These are phyloP conservation scores for Umimayanthus kanabou DNA, from an alignment of 92 coral and sea anemone species.

Conservation along the genomic window DNA sequence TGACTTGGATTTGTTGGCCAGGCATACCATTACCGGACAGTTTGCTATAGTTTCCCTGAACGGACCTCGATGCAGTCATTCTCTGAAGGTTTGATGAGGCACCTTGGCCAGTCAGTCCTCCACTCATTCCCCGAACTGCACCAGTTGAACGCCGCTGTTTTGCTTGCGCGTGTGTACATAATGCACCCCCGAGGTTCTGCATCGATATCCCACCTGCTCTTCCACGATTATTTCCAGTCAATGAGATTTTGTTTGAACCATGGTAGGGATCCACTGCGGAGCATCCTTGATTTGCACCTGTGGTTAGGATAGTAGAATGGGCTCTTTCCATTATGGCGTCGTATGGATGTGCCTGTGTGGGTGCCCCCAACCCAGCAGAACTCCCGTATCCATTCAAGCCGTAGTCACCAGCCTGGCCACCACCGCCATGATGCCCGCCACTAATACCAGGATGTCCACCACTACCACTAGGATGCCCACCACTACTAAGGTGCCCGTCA, in stretches of 20 bases:
- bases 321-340: conserved; percentile 38
- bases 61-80: conserved; percentile 14
- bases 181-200: neutral
- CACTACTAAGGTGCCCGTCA: neutral
- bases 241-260: neutral
- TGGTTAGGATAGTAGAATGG: neutral
- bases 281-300: neutral
- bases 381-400: neutral
- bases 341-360: conserved; percentile 5
- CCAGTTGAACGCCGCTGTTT: neutral
- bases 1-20: neutral
- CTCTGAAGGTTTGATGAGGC: neutral
- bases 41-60: conserved; percentile 17
- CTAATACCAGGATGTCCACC: neutral
- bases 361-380: neutral
- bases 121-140: neutral
- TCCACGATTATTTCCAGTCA: neutral
- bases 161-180: neutral
- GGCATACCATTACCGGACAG: neutral
- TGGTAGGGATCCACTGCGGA: neutral
- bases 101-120: neutral
- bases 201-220: neutral
- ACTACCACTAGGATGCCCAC: neutral
- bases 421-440: neutral
- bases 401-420: neutral